Percentiles rank a stretch among this genome's conserved stretches.
phyloP scores from a whole-genome alignment of 2,888 invertebrate genomes.

The Ornithoptera alexandrae region DNA sequence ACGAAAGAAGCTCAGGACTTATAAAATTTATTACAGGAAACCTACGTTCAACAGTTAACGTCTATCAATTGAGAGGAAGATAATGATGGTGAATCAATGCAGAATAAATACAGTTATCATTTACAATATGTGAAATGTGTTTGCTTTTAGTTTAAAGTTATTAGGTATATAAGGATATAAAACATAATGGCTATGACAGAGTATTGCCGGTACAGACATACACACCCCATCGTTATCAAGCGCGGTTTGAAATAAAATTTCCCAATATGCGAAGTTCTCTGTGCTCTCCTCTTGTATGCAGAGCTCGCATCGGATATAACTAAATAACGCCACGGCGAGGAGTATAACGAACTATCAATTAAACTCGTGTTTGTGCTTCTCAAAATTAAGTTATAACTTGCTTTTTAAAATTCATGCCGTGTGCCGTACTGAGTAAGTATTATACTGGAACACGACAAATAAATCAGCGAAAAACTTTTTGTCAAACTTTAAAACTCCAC shows the following conservation, averaged over 20 bases:
- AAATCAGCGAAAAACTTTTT: conserved; percentile 1
- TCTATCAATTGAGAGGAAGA: no score
- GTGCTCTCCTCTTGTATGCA: conserved; percentile 37
- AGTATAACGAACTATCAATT: conserved; percentile 57
- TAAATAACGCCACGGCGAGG: conserved; percentile 47
- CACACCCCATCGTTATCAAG: conserved; percentile 40
- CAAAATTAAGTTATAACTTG: conserved; percentile 43
- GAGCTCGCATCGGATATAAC: conserved; percentile 46
- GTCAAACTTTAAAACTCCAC: neutral
- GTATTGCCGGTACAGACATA: neutral
- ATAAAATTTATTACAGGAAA: no score
- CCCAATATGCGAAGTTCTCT: conserved; percentile 46
- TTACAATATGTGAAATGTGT: no score
- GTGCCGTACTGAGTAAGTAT: conserved; percentile 1
- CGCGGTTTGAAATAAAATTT: conserved; percentile 56
- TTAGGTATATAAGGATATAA: no score
- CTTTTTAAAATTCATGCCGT: conserved; percentile 33
- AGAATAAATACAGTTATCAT: no score
- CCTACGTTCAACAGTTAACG: no score
- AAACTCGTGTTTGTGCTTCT: conserved; percentile 42
- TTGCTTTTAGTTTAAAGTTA: no score
- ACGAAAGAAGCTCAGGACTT: no score
- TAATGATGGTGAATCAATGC: no score
- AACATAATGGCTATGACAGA: no score
- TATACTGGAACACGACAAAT: conserved; percentile 6